Evolutionary conservation across 2,113 vertebrate species (phyloP).

Genomic region (Acanthisitta chloris): DNA sequence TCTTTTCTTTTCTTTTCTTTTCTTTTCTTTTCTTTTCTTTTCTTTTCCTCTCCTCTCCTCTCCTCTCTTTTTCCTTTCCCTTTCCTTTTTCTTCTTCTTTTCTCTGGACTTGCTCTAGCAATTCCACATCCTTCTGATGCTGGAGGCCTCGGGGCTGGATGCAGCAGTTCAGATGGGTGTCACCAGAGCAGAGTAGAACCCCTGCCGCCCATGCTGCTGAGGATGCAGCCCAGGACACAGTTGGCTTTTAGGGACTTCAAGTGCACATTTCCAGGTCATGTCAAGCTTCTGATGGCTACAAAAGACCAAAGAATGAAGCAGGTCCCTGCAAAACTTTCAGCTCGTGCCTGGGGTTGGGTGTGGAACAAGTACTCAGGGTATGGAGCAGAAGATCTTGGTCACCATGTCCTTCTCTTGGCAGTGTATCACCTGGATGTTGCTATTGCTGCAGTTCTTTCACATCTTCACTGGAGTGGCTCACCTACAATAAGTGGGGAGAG

Average conservation of each 20-base stretch:
- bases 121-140: not conserved
- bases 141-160: not conserved
- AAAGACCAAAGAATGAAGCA: not conserved
- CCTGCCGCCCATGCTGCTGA: fast-evolving
- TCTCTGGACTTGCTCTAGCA: not conserved
- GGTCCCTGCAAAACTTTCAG: not conserved
- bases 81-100: not conserved
- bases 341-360: not conserved
- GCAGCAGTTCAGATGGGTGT: not conserved
- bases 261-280: fast-evolving
- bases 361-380: not conserved
- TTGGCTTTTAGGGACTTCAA: not conserved
- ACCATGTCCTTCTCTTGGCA: not conserved
- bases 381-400: not conserved
- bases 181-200: not conserved
- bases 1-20: not conserved
- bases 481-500: not conserved
- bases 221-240: not conserved
- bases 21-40: not conserved
- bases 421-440: not conserved
- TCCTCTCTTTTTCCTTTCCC: too few relatives aligned
- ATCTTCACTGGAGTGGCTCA: not conserved
- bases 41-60: too few relatives aligned
- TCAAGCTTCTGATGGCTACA: not conserved
- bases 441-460: not conserved